Base-by-base conservation (phyloP, 1,140 invertebrate genomes). In the Contarinia nasturtii region DNA sequence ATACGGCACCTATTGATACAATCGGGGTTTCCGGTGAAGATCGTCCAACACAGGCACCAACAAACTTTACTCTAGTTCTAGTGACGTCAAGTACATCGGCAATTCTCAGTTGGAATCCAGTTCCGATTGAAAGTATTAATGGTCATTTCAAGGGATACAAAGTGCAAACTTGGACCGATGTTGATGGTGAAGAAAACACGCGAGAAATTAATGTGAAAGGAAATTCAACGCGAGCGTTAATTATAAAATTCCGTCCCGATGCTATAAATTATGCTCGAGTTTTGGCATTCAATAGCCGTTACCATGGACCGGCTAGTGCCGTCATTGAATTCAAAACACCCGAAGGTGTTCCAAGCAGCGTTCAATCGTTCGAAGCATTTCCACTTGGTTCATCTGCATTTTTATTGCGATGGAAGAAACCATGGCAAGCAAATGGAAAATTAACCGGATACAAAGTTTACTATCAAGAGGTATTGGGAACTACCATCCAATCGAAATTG, bases 131-230 rank as follows among this genome's bases (percentile, higher is more conserved):
- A 43, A 80, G 80, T 1, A 76, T 94, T 1, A 68, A 76, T 19
- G 92, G 92, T 14, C 83, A 94, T 62, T 90, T 96, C 61, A 83
- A 81, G 55, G 92, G 92, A 11, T 97, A 96, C 62, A 93, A 93
- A 65, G 88, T 96, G 47, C 84, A 91, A 65, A 92, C 84, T 1
- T 95, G 91, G 91, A 88, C 81, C 4, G 82, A 88, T n/a, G 68
- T 69, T 37, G 83, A 84, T 40, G 76, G 79, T 33, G 77, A 81
- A 55, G 76, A 82, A 48, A 74, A 73, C 8, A 66, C 79, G 42
- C 72, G 83, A 45, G 86, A 92, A 64, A 82, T 88, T 41, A 72
- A 83, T 42, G 73, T 88, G n/a, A 77, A 76, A 55, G 74, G 75
- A 1, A 78, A 82, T 55, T 75, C 73, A 0, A 83, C 77, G 1